Evolutionary conservation across 2,888 invertebrate species (phyloP), one percentile per base, ranked within the genome.

Genomic region (Mythimna albipuncta): DNA sequence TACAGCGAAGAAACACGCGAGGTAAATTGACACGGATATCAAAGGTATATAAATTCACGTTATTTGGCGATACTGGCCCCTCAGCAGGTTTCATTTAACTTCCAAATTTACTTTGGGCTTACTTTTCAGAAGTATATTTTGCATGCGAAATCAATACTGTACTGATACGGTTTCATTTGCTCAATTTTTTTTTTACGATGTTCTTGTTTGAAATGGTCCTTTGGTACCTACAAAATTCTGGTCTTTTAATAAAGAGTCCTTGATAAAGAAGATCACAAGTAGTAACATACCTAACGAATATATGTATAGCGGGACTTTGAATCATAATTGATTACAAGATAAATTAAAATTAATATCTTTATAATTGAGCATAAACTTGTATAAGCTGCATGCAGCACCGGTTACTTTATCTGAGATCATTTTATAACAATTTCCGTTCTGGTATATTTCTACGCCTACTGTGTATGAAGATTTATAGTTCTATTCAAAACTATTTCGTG

Each of bases 361-460:
- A 19, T 66, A 69, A 69, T 73, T 64, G n/a, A 59, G 41, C 35
- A 62, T 58, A 41, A 32, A 57, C 2, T 55, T 52, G 44, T n/a
- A 11, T 69, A 38, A 26, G 2, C 26, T 62, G n/a, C 55, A 64
- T 67, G 73, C 57, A 54, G 73, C 57, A 54, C 26, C 38, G 13
- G 59, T 69, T 69, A 47, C 38, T 50, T 55, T 50, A 82, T 62
- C 55, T 26, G 1, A 55, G 69, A 74, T 74, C 68, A 82, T 79
- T 54, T 64, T 41, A 32, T 73, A 73, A 82, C 64, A 64, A 70
- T 70, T 70, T 79, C 79, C 83, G 74, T 58, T 83, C 79, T 64
- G 2, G 13, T 73, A 66, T 57, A 68, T 75, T 75, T 63, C 19
- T 62, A 58, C 44, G 54, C 66, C 55, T 54, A 57, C 47, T 66